Evolutionary conservation across 2,113 vertebrate species (phyloP), one percentile per base, ranked within the genome.

Genomic region (Chaetodon trifascialis): DNA sequence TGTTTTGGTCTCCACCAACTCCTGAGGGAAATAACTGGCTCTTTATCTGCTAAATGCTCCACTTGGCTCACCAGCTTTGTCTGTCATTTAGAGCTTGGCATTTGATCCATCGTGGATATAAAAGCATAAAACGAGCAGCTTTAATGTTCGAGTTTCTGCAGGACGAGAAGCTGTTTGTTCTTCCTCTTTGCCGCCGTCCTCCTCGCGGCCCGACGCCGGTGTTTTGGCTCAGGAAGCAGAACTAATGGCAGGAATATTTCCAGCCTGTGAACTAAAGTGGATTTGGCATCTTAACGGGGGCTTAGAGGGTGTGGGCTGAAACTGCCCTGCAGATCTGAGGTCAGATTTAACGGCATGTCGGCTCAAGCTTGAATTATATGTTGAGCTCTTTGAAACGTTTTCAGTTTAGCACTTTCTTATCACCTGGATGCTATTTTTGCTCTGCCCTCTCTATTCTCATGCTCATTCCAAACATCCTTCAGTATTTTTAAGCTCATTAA

Each of bases 181-280:
- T 17, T 47, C n/a, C n/a, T n/a, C n/a, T n/a, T n/a, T n/a, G n/a
- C n/a, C n/a, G n/a, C n/a, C 30, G 30, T 52, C 9, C 47, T 25
- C 30, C 46, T 63, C 52, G 25, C 36, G 2, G 21, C 0, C 0
- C 30, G 4, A 7, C 0, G 1, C 14, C 25, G 16, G 40, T 7
- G 6, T 76, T 73, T 68, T 85, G 77, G 73, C 65, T 73, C 80
- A 36, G 51, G 56, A 59, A 70, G 72, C 62, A 62, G 78, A 91
- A 63, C 73, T 62, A 82, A 84, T 73, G 79, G 66, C 51, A 59
- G 49, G 8, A 71, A 67, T 67, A 63, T 83, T 88, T 82, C 72
- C 80, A 66, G 42, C 38, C 59, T 51, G 44, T 59, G 60, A 71
- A 23, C 67, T 65, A 0, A 52, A 76, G 54, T 78, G 36, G 58